These are phyloP conservation scores for Dendropsophus ebraccatus DNA, from an alignment of 2,113 vertebrate species.

Conservation along the genomic window DNA sequence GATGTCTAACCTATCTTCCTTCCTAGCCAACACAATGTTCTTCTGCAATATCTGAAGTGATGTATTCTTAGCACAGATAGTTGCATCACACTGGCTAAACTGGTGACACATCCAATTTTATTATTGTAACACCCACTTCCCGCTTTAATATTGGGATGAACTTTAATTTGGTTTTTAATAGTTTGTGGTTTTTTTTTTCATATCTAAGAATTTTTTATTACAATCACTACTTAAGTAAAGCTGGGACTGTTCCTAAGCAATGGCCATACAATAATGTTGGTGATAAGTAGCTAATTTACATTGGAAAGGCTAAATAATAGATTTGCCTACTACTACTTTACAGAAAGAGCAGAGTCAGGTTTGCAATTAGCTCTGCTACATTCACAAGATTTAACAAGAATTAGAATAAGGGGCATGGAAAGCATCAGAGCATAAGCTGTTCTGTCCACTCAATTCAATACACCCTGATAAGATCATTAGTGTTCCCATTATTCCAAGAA, in stretches of 20 bases:
- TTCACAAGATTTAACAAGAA: too few species aligned
- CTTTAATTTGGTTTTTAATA: neutral
- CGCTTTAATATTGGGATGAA: neutral
- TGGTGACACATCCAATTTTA: neutral
- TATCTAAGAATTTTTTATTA: neutral
- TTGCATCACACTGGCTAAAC: neutral
- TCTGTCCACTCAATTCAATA: too few species aligned
- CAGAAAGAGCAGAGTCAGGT: too few species aligned
- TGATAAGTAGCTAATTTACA: too few species aligned
- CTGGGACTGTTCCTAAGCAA: neutral
- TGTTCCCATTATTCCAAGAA: too few species aligned
- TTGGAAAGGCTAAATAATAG: too few species aligned
- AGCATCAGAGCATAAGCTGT: too few species aligned
- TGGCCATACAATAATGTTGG: too few species aligned
- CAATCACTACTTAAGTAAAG: neutral
- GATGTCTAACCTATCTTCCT: neutral
- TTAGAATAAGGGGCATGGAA: too few species aligned
- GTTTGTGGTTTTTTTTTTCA: neutral
- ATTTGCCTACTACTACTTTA: too few species aligned
- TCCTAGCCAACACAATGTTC: neutral
- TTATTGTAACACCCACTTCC: neutral
- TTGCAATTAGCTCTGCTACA: too few species aligned
- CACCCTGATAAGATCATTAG: too few species aligned
- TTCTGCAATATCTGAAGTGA: neutral
- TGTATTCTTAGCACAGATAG: neutral